These are phyloP conservation scores for Prionailurus bengalensis DNA, from an alignment of 2,113 vertebrate genomes.

Conservation along the genomic window DNA sequence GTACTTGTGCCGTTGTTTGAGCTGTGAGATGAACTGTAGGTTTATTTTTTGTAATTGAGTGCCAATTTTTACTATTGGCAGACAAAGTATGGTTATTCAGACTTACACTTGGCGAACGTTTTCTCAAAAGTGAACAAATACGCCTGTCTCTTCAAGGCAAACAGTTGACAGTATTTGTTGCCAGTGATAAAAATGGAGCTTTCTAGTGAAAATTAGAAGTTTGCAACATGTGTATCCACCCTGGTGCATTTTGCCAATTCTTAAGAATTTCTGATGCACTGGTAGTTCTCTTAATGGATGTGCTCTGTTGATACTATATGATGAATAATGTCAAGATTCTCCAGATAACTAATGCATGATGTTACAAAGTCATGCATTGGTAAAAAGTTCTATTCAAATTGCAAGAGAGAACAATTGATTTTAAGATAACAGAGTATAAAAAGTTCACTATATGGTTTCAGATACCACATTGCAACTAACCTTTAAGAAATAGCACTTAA, in stretches of 20 bases:
- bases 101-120: background rate
- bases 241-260: background rate
- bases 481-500: conserved; percentile 38
- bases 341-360: background rate
- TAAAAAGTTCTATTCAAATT: background rate
- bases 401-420: background rate
- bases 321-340: conserved; percentile 49
- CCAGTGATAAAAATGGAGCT: conserved; percentile 22
- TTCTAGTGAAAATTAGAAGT: conserved; percentile 35
- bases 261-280: background rate
- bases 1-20: background rate
- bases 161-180: conserved; percentile 9
- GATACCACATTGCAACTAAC: background rate
- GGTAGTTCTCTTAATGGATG: background rate
- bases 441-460: conserved; percentile 3
- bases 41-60: background rate
- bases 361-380: background rate
- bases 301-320: background rate
- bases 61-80: conserved; percentile 1
- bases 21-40: background rate
- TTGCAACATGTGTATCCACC: background rate
- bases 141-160: conserved; percentile 35
- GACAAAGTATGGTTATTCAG: conserved; percentile 44
- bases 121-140: conserved; percentile 54
- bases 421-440: background rate